A percentile compares a stretch with the other conserved stretches of the same genome.
Evolutionary conservation across 2,797 vertebrate species (phyloP).

Genomic region (Hyperoplus immaculatus): DNA sequence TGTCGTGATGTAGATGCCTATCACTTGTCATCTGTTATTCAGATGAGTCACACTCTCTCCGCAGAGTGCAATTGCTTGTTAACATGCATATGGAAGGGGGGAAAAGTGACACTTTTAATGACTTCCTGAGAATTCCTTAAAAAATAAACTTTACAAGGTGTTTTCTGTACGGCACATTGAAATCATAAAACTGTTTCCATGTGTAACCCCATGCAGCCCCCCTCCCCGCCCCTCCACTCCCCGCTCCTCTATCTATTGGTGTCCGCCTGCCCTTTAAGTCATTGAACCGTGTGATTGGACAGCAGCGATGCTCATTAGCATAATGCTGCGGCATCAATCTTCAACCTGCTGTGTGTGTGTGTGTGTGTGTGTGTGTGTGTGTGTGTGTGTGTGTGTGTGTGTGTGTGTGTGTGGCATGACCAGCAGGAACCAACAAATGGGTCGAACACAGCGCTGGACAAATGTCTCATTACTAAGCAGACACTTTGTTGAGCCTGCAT

Average conservation of each 20-base stretch:
- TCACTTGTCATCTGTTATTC: slow-evolving; percentile 42
- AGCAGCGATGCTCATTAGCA: slow-evolving; percentile 58
- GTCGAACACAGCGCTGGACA: slow-evolving; percentile 30
- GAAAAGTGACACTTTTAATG: slow-evolving; percentile 40
- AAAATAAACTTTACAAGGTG: slow-evolving; percentile 36
- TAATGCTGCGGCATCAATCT: slow-evolving; percentile 58
- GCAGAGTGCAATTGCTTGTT: slow-evolving; percentile 42
- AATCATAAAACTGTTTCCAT: slow-evolving; percentile 27
- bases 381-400: too few species aligned
- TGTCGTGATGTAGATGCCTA: slow-evolving; percentile 18
- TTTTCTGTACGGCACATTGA: slow-evolving; percentile 21
- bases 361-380: slow-evolving; percentile 11
- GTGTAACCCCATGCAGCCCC: not conserved
- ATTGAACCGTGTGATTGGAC: slow-evolving; percentile 66
- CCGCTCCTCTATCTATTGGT: not conserved
- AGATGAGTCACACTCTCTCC: slow-evolving; percentile 35
- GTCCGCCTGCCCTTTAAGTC: slow-evolving; percentile 42
- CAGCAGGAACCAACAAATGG: slow-evolving; percentile 25
- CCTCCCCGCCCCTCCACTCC: not conserved
- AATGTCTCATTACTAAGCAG: slow-evolving; percentile 57
- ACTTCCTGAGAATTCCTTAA: slow-evolving; percentile 20
- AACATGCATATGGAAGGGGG: slow-evolving; percentile 12
- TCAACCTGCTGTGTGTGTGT: slow-evolving; percentile 34
- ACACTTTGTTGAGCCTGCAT: slow-evolving; percentile 9
- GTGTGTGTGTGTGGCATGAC: not conserved